These are phyloP conservation scores for Drosophila navojoa DNA, from an alignment of 1,140 invertebrate species.

Conservation along the genomic window DNA sequence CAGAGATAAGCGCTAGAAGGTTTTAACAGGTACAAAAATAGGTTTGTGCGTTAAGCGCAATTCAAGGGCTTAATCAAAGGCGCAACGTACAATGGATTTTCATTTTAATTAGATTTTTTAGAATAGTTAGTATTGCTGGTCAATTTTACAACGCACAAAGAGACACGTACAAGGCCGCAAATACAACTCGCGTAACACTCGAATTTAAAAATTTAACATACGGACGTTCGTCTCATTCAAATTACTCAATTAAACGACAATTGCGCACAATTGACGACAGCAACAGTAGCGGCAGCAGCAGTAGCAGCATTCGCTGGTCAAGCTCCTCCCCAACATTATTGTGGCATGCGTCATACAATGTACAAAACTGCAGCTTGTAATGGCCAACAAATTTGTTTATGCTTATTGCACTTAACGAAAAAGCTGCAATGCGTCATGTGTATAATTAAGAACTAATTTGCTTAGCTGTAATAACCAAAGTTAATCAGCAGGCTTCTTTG, in stretches of 20 bases:
- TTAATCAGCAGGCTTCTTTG: slow-evolving; percentile 2
- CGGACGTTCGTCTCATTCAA: slow-evolving; percentile 51
- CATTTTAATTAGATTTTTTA: slow-evolving; percentile 2
- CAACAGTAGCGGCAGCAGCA: background rate
- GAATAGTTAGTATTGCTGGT: slow-evolving; percentile 5
- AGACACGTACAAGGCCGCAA: slow-evolving; percentile 42
- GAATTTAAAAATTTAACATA: slow-evolving; percentile 48
- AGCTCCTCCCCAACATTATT: slow-evolving; percentile 41
- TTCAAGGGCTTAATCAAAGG: slow-evolving; percentile 34
- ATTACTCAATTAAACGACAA: slow-evolving; percentile 66
- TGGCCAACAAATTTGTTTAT: slow-evolving; percentile 22
- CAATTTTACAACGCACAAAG: slow-evolving; percentile 15
- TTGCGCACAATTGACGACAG: slow-evolving; percentile 64
- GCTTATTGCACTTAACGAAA: slow-evolving; percentile 23
- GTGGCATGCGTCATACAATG: slow-evolving; percentile 45
- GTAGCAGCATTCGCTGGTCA: slow-evolving; percentile 1
- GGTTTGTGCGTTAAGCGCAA: slow-evolving; percentile 17
- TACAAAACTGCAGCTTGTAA: slow-evolving; percentile 24
- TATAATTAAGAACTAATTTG: slow-evolving; percentile 18
- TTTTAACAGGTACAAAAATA: slow-evolving; percentile 65
- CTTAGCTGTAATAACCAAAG: slow-evolving; percentile 14
- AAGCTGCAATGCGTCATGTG: slow-evolving; percentile 7
- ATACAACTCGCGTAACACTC: slow-evolving; percentile 41
- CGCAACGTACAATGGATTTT: slow-evolving; percentile 16
- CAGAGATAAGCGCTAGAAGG: slow-evolving; percentile 66